These are phyloP conservation scores for Zoanthus sansibaricus DNA, from an alignment of 92 coral and sea anemone species.

Conservation along the genomic window DNA sequence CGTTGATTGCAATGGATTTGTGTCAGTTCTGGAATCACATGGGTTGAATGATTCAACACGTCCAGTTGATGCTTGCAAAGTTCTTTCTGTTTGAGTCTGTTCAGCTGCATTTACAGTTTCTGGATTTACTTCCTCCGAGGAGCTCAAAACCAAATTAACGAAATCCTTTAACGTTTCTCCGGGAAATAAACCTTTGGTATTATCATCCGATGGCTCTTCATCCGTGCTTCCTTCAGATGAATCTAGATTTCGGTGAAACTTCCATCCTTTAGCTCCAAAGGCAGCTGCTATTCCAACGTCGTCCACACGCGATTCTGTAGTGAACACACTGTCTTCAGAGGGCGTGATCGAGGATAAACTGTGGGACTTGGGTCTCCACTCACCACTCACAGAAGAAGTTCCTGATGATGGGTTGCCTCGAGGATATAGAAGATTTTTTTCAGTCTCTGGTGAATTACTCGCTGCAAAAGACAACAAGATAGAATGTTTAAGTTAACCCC, in stretches of 20 bases:
- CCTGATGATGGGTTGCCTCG: slow-evolving; percentile 13
- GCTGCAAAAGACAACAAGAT: slow-evolving; percentile 26
- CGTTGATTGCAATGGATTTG: neutral
- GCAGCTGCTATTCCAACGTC: slow-evolving; percentile 36
- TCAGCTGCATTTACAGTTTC: slow-evolving; percentile 5
- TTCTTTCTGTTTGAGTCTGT: neutral
- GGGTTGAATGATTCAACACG: neutral
- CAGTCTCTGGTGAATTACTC: slow-evolving; percentile 6
- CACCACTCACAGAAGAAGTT: slow-evolving; percentile 1
- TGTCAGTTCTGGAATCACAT: neutral
- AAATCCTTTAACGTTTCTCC: slow-evolving; percentile 41
- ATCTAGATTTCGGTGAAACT: slow-evolving; percentile 21
- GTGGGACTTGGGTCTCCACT: slow-evolving; percentile 22
- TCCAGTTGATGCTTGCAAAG: neutral
- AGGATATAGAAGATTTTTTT: slow-evolving; percentile 17
- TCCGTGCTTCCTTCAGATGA: slow-evolving; percentile 35
- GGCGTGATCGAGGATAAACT: slow-evolving; percentile 40
- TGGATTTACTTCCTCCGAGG: slow-evolving; percentile 42
- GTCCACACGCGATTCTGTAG: slow-evolving; percentile 19
- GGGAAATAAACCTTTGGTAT: slow-evolving; percentile 12
- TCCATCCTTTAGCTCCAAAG: slow-evolving; percentile 27
- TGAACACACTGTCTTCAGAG: slow-evolving; percentile 40
- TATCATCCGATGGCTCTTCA: neutral
- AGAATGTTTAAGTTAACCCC: neutral
- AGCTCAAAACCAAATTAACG: slow-evolving; percentile 50